Evolutionary conservation across 2,113 vertebrate species (phyloP).

Genomic region (Arvicanthis niloticus): DNA sequence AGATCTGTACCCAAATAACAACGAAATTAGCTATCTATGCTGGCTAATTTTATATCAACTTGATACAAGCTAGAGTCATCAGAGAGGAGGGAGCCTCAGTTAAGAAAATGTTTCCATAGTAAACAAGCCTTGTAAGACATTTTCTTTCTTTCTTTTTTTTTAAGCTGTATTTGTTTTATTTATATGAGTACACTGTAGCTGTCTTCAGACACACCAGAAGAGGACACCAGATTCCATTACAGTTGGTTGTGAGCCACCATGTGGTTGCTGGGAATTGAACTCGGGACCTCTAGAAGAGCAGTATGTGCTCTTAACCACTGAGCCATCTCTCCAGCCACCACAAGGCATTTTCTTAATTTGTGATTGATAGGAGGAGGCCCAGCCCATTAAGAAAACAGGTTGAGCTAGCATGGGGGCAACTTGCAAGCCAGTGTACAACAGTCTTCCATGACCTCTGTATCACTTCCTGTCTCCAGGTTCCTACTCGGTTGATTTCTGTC

Average conservation of each 20-base stretch:
- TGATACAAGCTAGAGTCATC: neutral
- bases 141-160: neutral
- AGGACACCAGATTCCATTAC: no score
- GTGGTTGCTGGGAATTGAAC: no score
- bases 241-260: no score
- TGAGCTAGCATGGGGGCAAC: no score
- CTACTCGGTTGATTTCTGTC: neutral
- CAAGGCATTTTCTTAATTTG: neutral
- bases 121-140: neutral
- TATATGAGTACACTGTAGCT: no score
- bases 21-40: neutral
- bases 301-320: no score
- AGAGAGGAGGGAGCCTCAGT: neutral
- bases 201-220: no score
- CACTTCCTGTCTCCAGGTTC: neutral
- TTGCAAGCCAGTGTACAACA: neutral
- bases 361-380: no score
- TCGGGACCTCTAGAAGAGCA: no score
- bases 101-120: neutral
- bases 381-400: neutral
- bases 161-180: no score
- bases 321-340: no score
- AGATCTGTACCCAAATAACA: neutral
- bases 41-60: neutral
- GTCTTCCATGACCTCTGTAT: neutral